A percentile compares a stretch with the other conserved stretches of the same genome.
These are phyloP conservation scores for Chaetodon trifasciatus DNA, from an alignment of 2,797 vertebrate genomes.

Conservation along the genomic window DNA sequence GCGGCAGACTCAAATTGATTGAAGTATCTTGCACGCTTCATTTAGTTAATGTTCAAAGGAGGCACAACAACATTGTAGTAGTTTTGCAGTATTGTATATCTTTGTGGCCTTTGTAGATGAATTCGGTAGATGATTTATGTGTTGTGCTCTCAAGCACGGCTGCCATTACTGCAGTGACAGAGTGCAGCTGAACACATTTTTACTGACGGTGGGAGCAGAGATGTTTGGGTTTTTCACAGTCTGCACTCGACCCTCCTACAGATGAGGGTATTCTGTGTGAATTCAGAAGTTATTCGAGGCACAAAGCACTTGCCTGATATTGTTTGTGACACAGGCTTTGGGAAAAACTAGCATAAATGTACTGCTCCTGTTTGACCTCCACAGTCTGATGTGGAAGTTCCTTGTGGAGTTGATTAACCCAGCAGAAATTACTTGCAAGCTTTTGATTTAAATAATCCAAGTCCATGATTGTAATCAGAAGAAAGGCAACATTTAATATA, in stretches of 20 bases:
- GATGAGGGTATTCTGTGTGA: neutral
- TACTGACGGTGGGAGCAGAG: neutral
- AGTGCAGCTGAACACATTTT: neutral
- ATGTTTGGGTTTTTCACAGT: neutral
- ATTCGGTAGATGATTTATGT: neutral
- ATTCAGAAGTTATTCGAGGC: neutral
- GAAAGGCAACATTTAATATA: neutral
- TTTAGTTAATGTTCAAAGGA: constrained; percentile 4
- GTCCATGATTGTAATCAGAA: neutral
- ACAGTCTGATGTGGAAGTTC: neutral
- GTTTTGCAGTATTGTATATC: neutral
- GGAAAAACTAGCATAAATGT: neutral
- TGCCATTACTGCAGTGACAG: neutral
- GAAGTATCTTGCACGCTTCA: neutral
- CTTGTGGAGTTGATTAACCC: neutral
- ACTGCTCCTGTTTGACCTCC: neutral
- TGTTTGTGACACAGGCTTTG: neutral
- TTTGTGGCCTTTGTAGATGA: neutral
- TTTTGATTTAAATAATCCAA: neutral
- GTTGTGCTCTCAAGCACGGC: neutral
- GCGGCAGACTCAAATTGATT: neutral
- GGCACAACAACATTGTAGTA: neutral
- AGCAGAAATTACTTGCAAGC: neutral
- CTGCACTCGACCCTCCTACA: neutral
- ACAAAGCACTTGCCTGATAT: neutral